Evolutionary conservation across 2,113 vertebrate species (phyloP), one percentile per base, ranked within the genome.

Genomic region (Brachirus orientalis): DNA sequence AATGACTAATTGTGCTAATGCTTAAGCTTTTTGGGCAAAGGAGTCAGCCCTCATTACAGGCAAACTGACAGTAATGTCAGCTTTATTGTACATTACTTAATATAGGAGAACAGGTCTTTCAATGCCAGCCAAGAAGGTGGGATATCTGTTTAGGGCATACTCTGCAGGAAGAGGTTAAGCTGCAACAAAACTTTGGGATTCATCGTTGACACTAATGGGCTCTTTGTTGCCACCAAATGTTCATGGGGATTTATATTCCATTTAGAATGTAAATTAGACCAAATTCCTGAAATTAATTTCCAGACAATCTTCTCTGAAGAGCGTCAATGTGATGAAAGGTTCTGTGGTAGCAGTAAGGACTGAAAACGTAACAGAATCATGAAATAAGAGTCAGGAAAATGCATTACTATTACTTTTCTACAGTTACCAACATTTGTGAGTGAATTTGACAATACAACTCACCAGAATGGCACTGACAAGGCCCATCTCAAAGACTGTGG

Each of bases 401-500:
- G 8, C 37, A 36, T 68, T 28, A 60, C 35, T 47, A 19, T 19
- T 10, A 51, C 17, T 12, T 20, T 53, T 6, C 14, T 20, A 45
- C 41, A 50, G 37, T 58, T 17, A 41, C n/a, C 14, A 14, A 48
- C 8, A 58, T 47, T 13, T 44, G 8, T 50, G 13, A 14, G 43
- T 48, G 2, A 4, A 46, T 63, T 47, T 56, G 20, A 70, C 18
- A 17, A 1, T n/a, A 7, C 13, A 40, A 73, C 82, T 92, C 84
- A 99, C 98, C 95, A 99, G 91, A 82, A 99, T 94, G 44, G 92
- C 87, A 83, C 95, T 96, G 88, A 99, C 98, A 8, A 99, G 95
- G 1, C 81, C 90, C 92, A 99, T 95, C 80, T 99, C 98, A 44
- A 99, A 98, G 72, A 95, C 82, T 0, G 98, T 99, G 73, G 98